A percentile compares a stretch with the other conserved stretches of the same genome.
These are phyloP conservation scores for Aplysia californica DNA, from an alignment of 1,140 invertebrate species.

Conservation along the genomic window DNA sequence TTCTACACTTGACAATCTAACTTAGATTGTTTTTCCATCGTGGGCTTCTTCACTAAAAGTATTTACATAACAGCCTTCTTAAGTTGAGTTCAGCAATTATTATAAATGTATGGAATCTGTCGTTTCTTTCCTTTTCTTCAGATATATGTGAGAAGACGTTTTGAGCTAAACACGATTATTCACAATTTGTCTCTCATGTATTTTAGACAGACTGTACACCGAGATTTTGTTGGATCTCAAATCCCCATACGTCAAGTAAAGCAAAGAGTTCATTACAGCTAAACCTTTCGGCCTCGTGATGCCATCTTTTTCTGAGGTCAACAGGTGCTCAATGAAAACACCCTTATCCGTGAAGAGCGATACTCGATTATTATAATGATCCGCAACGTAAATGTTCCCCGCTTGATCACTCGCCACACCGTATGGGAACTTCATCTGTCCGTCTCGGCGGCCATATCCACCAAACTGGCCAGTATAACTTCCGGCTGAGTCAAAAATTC, in stretches of 20 bases:
- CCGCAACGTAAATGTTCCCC: constrained; percentile 86
- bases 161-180: no score
- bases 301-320: constrained; percentile 39
- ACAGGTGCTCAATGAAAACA: constrained; percentile 39
- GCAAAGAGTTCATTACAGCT: constrained; percentile 20
- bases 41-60: no score
- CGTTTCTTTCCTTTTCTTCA: no score
- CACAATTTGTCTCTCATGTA: no score
- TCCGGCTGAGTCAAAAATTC: constrained; percentile 47
- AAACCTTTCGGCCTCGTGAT: constrained; percentile 37
- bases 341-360: constrained; percentile 37
- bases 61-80: no score
- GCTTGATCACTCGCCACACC: constrained; percentile 85
- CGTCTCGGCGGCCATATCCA: constrained; percentile 77
- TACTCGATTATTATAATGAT: constrained; percentile 87
- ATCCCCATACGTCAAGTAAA: constrained; percentile 39
- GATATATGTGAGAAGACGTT: no score
- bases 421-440: constrained; percentile 88
- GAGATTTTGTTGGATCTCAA: constrained; percentile 33
- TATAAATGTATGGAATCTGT: no score
- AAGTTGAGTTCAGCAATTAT: no score
- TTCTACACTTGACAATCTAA: no score
- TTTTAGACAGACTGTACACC: constrained; percentile 20
- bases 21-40: no score
- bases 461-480: constrained; percentile 73